These are phyloP conservation scores for Pyrochroa serraticornis DNA, from an alignment of 2,888 invertebrate genomes.

Conservation along the genomic window DNA sequence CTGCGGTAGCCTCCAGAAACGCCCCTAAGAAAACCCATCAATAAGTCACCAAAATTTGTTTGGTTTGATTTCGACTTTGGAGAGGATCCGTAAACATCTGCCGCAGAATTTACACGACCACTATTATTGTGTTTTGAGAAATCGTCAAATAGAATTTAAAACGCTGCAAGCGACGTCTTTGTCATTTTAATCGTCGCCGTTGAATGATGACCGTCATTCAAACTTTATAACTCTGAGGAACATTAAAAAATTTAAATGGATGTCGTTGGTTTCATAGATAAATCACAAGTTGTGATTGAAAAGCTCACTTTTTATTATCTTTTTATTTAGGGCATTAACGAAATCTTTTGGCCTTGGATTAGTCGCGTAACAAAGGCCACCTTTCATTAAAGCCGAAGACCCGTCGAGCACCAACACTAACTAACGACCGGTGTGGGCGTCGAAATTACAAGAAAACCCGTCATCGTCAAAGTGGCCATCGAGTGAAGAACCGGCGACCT, in stretches of 20 bases:
- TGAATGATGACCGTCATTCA: not conserved
- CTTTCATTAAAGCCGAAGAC: too few relatives aligned
- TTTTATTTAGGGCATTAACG: too few relatives aligned
- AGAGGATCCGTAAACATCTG: constrained; percentile 25
- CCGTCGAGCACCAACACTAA: too few relatives aligned
- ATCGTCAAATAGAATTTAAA: not conserved
- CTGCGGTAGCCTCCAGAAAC: constrained; percentile 24
- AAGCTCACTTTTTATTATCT: too few relatives aligned
- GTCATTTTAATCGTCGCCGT: not conserved
- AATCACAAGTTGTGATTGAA: not conserved
- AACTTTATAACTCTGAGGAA: constrained; percentile 1
- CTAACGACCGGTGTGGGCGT: constrained; percentile 8
- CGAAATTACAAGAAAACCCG: constrained; percentile 15
- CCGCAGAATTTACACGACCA: not conserved
- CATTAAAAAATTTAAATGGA: constrained; percentile 1
- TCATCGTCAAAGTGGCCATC: constrained; percentile 16
- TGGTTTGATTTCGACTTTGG: constrained; percentile 3
- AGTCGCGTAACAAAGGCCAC: too few relatives aligned
- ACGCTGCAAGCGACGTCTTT: not conserved
- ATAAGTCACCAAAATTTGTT: constrained; percentile 25
- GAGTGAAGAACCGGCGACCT: constrained; percentile 1
- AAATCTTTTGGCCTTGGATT: too few relatives aligned
- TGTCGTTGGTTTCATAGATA: constrained; percentile 5
- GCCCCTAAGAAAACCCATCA: constrained; percentile 9
- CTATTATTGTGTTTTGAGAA: not conserved